Percentiles rank a stretch among this genome's conserved stretches.
Conservation (phyloP, 1,140 invertebrate species). For the Cydia amplana region DNA sequence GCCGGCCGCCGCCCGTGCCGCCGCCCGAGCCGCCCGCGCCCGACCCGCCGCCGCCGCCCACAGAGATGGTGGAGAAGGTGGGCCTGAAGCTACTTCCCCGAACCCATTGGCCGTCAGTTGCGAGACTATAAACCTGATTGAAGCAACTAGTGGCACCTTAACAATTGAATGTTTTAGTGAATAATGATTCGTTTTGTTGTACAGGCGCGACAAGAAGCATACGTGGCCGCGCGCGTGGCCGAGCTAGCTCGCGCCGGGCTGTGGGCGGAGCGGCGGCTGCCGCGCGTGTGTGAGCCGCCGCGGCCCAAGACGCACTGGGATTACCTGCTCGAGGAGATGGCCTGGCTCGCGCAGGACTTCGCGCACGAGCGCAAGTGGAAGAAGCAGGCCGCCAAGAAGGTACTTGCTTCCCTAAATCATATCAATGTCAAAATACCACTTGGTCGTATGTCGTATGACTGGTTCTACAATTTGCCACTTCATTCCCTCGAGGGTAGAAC, state of each 20-base stretch:
- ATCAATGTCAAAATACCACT: too few relatives aligned
- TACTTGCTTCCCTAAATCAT: constrained; percentile 46
- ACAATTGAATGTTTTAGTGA: not conserved
- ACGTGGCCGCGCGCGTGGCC: constrained; percentile 94
- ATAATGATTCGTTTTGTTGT: not conserved
- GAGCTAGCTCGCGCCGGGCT: constrained; percentile 94
- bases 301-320: constrained; percentile 98
- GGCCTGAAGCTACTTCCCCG: too few relatives aligned
- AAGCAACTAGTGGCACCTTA: not conserved
- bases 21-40: constrained; percentile 59
- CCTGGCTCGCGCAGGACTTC: constrained; percentile 98
- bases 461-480: too few relatives aligned
- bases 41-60: constrained; percentile 37
- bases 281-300: constrained; percentile 94
- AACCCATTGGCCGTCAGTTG: too few relatives aligned
- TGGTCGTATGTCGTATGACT: too few relatives aligned
- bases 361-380: constrained; percentile 99
- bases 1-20: constrained; percentile 80
- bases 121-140: too few relatives aligned
- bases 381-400: constrained; percentile 95
- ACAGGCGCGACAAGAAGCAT: constrained; percentile 91
- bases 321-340: constrained; percentile 98
- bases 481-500: too few relatives aligned
- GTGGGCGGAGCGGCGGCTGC: constrained; percentile 95
- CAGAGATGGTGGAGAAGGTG: constrained; percentile 63